Conservation (phyloP, 2,888 invertebrate species). For the Trichogramma evanescens region DNA sequence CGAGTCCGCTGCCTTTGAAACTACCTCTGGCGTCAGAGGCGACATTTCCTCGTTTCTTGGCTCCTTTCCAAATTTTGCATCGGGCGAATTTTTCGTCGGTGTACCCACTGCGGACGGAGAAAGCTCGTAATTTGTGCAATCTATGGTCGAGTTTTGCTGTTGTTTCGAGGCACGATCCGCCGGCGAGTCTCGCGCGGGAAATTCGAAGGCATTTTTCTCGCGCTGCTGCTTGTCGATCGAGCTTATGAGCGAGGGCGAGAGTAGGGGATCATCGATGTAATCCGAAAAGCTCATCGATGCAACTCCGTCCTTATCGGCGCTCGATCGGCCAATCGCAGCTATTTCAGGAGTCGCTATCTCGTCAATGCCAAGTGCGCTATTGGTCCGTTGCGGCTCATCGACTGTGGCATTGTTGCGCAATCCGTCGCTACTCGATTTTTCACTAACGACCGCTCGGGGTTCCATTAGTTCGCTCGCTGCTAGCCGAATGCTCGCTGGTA, state of each 20-base stretch:
- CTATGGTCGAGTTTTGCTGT: conserved; percentile 54
- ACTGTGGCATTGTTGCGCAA: conserved; percentile 1
- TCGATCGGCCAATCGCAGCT: conserved; percentile 11
- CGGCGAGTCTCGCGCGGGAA: no score
- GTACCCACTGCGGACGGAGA: conserved; percentile 52
- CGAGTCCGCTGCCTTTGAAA: conserved; percentile 18
- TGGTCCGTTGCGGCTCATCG: neutral
- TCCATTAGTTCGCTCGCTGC: conserved; percentile 26
- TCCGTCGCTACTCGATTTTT: conserved; percentile 18
- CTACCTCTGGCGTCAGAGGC: conserved; percentile 24
- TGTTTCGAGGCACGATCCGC: conserved; percentile 6
- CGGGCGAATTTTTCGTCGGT: conserved; percentile 35
- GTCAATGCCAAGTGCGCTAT: conserved; percentile 13
- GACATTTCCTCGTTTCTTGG: conserved; percentile 19
- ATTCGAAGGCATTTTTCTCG: neutral
- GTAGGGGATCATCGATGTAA: no score
- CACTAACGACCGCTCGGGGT: conserved; percentile 11
- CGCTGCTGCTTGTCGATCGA: neutral
- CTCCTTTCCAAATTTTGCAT: conserved; percentile 27
- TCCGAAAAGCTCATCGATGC: no score
- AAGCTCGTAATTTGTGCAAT: conserved; percentile 50
- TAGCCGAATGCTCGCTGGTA: conserved; percentile 23
- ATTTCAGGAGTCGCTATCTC: conserved; percentile 9
- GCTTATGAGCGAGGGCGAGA: no score
- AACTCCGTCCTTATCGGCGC: no score